Evolutionary conservation across 2,113 vertebrate species (phyloP).

Genomic region (Triplophysa tibetana): DNA sequence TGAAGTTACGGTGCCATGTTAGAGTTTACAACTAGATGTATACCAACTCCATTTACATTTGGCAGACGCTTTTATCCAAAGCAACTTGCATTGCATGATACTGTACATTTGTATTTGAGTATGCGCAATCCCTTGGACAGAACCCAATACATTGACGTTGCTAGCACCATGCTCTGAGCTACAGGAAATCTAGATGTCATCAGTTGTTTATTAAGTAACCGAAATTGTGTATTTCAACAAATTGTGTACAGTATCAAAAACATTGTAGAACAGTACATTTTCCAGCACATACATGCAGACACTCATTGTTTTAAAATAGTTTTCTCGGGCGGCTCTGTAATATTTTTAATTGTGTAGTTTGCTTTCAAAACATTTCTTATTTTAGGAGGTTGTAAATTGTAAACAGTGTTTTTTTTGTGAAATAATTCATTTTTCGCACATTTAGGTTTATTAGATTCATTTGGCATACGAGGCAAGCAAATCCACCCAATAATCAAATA

Average conservation of each 20-base stretch:
- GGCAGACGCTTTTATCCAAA: too few relatives aligned
- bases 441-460: constrained; percentile 7
- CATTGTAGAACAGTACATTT: not conserved
- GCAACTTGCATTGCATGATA: too few relatives aligned
- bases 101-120: too few relatives aligned
- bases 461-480: constrained; percentile 8
- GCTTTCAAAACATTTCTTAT: not conserved
- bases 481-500: not conserved
- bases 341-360: not conserved
- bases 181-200: too few relatives aligned
- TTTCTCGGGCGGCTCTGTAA: not conserved
- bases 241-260: not conserved
- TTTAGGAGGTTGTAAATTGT: not conserved
- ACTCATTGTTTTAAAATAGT: not conserved
- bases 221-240: too few relatives aligned
- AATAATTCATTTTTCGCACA: not conserved
- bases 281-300: not conserved
- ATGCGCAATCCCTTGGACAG: too few relatives aligned
- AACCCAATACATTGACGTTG: too few relatives aligned
- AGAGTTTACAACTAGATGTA: too few relatives aligned
- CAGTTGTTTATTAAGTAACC: too few relatives aligned
- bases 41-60: too few relatives aligned
- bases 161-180: too few relatives aligned
- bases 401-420: not conserved
- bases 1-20: too few relatives aligned